Percentiles rank a stretch among this genome's conserved stretches.
These are phyloP conservation scores for Furnarius figulus DNA, from an alignment of 2,113 vertebrate species.

Conservation along the genomic window DNA sequence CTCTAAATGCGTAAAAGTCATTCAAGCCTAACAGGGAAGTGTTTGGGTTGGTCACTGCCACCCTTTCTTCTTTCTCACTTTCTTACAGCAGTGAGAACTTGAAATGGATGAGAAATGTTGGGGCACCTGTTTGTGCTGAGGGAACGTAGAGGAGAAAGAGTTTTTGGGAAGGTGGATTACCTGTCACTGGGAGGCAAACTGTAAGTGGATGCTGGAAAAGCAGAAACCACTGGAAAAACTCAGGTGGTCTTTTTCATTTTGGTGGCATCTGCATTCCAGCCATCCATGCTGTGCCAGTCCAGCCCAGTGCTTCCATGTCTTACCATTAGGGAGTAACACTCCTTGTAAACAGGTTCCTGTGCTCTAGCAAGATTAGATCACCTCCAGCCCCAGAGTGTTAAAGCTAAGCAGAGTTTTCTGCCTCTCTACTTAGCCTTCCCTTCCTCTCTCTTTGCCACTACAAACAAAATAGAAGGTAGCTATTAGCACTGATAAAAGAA, in stretches of 20 bases:
- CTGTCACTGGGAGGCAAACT: background rate
- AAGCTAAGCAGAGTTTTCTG: background rate
- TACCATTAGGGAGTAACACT: background rate
- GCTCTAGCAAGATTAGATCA: background rate
- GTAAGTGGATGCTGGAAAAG: background rate
- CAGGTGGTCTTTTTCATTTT: background rate
- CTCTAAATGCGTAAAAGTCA: background rate
- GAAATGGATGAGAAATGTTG: background rate
- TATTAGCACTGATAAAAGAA: background rate
- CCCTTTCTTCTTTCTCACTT: background rate
- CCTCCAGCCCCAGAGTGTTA: background rate
- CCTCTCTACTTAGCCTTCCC: background rate
- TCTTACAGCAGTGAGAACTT: background rate
- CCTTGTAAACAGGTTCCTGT: background rate
- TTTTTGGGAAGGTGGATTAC: background rate
- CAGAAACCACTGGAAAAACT: background rate
- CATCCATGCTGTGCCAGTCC: background rate
- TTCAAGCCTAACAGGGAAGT: background rate
- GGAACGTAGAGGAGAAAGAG: background rate
- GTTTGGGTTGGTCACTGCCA: background rate
- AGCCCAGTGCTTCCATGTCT: background rate
- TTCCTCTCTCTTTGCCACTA: background rate
- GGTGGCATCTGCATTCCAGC: background rate
- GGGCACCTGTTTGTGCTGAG: background rate
- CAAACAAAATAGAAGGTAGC: background rate